phyloP scores from a whole-genome alignment of 2,888 invertebrate genomes.

The Hypercompe scribonia region DNA sequence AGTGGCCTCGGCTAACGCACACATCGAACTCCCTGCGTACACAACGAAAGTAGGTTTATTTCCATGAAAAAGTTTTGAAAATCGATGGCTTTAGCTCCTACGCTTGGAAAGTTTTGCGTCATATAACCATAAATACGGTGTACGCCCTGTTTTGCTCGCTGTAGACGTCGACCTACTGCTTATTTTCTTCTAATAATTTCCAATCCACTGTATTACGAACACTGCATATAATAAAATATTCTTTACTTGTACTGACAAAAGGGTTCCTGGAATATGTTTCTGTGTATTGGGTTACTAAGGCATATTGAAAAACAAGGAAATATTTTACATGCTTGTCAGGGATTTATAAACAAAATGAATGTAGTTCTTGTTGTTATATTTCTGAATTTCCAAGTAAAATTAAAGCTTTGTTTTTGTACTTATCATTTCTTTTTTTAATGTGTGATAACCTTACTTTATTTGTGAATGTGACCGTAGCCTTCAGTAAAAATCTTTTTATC shows the following conservation, averaged over 20 bases:
- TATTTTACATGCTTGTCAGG: neutral
- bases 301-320: constrained; percentile 14
- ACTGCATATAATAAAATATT: constrained; percentile 48
- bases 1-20: constrained; percentile 66
- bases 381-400: no score
- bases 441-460: neutral
- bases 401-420: no score
- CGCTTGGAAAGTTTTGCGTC: constrained; percentile 84
- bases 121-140: constrained; percentile 84
- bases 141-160: constrained; percentile 79
- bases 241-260: constrained; percentile 32
- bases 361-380: no score
- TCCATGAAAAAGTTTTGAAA: constrained; percentile 88
- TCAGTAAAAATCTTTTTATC: neutral
- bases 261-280: constrained; percentile 15
- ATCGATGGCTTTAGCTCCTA: constrained; percentile 87
- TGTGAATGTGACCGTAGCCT: neutral
- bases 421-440: neutral
- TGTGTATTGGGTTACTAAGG: constrained; percentile 15
- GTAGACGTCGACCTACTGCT: constrained; percentile 64
- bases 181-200: constrained; percentile 71
- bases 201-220: constrained; percentile 60
- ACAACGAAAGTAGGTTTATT: constrained; percentile 86
- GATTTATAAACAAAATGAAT: neutral
- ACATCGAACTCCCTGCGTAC: constrained; percentile 66